Evolutionary conservation across 2,888 invertebrate species (phyloP).

Genomic region (Bursaphelenchus okinawaensis): DNA sequence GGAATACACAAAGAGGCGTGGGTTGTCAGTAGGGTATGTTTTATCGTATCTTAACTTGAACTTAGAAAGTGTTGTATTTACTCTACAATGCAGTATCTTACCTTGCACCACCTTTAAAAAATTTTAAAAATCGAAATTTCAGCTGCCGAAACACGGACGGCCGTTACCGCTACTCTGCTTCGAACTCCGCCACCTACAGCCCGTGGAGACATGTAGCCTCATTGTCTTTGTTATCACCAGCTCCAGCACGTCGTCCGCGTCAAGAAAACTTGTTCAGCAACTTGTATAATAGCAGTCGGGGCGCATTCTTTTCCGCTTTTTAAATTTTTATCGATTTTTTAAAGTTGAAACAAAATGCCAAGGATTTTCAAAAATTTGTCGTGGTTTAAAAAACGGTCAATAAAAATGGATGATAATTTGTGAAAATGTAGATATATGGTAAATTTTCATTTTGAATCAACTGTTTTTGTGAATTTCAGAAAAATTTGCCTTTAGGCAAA

Average conservation of each 20-base stretch:
- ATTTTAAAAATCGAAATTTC: too few relatives aligned
- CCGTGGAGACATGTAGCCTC: conserved; percentile 34
- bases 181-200: not conserved
- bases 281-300: conserved; percentile 32
- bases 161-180: conserved; percentile 7
- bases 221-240: conserved; percentile 28
- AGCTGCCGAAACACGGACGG: conserved; percentile 12
- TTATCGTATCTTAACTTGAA: not conserved
- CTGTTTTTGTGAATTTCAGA: too few relatives aligned
- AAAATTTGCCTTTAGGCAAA: too few relatives aligned
- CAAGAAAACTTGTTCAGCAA: conserved; percentile 33
- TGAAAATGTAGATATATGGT: too few relatives aligned
- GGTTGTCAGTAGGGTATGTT: conserved; percentile 27
- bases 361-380: too few relatives aligned
- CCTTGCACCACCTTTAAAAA: too few relatives aligned
- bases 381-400: too few relatives aligned
- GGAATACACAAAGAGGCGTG: conserved; percentile 28
- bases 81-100: too few relatives aligned
- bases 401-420: too few relatives aligned
- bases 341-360: too few relatives aligned
- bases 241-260: conserved; percentile 28
- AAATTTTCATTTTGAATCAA: too few relatives aligned
- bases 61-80: not conserved
- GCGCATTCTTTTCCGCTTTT: conserved; percentile 49
- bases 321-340: conserved; percentile 16